phyloP scores from a whole-genome alignment of 1,140 invertebrate species.

The Pseudomyrmex gracilis region DNA sequence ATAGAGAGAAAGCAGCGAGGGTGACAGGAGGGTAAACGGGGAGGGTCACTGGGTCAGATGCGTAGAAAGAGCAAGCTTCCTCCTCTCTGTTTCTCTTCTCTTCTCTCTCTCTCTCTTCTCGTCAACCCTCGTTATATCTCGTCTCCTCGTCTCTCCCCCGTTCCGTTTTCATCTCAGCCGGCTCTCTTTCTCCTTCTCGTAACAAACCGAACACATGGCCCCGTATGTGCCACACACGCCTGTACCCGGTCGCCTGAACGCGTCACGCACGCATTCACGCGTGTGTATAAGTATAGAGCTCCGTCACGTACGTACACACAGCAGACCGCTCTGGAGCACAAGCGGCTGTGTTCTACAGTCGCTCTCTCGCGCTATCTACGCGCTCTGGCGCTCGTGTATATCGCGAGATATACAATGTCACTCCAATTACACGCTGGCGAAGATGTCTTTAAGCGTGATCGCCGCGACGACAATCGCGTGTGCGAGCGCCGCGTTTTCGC shows the following conservation, averaged over 20 bases:
- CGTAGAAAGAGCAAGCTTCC: slow-evolving; percentile 73
- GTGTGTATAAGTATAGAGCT: too few relatives aligned
- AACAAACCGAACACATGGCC: slow-evolving; percentile 76
- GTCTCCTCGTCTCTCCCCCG: slow-evolving; percentile 59
- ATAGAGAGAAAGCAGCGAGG: slow-evolving; percentile 44
- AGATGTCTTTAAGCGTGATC: slow-evolving; percentile 15
- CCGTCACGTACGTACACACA: not conserved
- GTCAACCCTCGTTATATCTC: slow-evolving; percentile 64
- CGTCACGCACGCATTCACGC: slow-evolving; percentile 6
- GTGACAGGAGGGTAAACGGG: slow-evolving; percentile 70
- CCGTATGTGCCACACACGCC: slow-evolving; percentile 61
- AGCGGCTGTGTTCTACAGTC: too few relatives aligned
- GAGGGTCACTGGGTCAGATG: slow-evolving; percentile 84
- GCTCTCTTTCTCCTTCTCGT: slow-evolving; percentile 67
- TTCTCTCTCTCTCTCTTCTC: slow-evolving; percentile 56
- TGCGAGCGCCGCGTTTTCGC: slow-evolving; percentile 12
- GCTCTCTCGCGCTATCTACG: slow-evolving; percentile 5
- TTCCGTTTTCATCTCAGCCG: slow-evolving; percentile 45
- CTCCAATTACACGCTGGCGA: slow-evolving; percentile 46
- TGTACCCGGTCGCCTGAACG: slow-evolving; percentile 35
- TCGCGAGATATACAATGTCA: slow-evolving; percentile 53
- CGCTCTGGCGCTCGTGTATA: slow-evolving; percentile 38
- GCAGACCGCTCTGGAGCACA: too few relatives aligned
- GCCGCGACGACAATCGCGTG: not conserved
- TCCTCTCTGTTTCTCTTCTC: slow-evolving; percentile 31